A percentile compares a stretch with the other conserved stretches of the same genome.
phyloP scores from a whole-genome alignment of 2,113 vertebrate species.

The Mobula birostris region DNA sequence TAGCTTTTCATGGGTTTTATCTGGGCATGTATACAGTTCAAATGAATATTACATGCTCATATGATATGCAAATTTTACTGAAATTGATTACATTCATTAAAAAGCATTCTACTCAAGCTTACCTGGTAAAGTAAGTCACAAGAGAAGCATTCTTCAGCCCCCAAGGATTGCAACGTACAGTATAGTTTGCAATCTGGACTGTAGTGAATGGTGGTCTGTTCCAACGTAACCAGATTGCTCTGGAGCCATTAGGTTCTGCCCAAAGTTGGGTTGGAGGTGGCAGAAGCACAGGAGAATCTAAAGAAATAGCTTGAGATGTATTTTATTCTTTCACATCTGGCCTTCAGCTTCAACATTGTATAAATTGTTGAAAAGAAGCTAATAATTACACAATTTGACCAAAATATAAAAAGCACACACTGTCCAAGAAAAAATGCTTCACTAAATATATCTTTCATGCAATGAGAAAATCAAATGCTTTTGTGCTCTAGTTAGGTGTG shows the following conservation, averaged over 20 bases:
- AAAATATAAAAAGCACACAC: background rate
- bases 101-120: conserved; percentile 40
- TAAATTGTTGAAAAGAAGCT: background rate
- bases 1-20: background rate
- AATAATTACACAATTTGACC: background rate
- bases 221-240: conserved; percentile 89
- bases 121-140: conserved; percentile 91
- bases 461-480: background rate
- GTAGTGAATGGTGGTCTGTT: conserved; percentile 84
- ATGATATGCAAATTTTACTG: background rate
- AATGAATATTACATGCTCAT: background rate
- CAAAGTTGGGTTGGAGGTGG: conserved; percentile 80
- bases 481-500: too few relatives aligned
- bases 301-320: background rate
- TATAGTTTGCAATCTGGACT: conserved; percentile 86
- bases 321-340: background rate
- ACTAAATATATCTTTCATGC: background rate
- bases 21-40: background rate
- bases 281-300: conserved; percentile 62
- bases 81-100: background rate
- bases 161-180: conserved; percentile 85
- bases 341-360: background rate
- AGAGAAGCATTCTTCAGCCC: conserved; percentile 85
- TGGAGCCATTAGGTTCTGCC: conserved; percentile 82
- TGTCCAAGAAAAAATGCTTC: background rate